Evolutionary conservation across 2,888 invertebrate genomes (phyloP), one percentile per base, ranked within the genome.

Genomic region (Platerodrilus igneus): DNA sequence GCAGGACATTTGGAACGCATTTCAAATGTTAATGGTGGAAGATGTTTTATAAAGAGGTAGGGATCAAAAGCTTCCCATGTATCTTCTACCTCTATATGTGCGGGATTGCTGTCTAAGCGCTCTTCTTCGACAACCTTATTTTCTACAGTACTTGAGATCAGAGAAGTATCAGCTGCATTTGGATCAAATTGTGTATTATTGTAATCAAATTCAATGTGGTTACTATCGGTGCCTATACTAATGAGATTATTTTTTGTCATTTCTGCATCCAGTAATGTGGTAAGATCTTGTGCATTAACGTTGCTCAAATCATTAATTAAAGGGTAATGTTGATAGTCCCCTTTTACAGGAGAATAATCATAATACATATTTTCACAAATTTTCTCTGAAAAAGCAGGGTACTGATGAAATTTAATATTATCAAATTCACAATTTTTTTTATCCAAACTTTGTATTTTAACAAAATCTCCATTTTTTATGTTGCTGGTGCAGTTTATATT

Each of bases 11-110:
- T 72, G 1, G 79, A 76, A 51, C 80, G 69, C 79, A 87, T 82
- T 51, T 86, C 86, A 27, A 81, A 76, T 0, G 86, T 84, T 16
- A 87, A 67, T 6, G 88, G 88, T 17, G 88, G 88, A 54, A 95
- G 76, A 71, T 88, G 90, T 64, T 92, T 90, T 47, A 95, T 93
- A 66, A 95, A 93, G 40, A 86, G 73, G 55, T 91, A 89, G 0
- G 91, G 91, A 67, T 93, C 91, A 59, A 91, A 91, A 0, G 86
- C 78, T 51, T 90, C 88, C 72, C 81, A 83, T 42, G 80, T 78
- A 44, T 79, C 80, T 41, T 67, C 67, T 11, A 67, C 66, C 50
- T 68, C 66, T 9, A 64, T 64, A 41, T 67, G 67, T 37, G 66
- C 66, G 1, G 64, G 66, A 41, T 65, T 62, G 28, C 57, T 55